Evolutionary conservation across 2,797 vertebrate genomes (phyloP), one percentile per base, ranked within the genome.

Genomic region (Scomberomorus guttatus): DNA sequence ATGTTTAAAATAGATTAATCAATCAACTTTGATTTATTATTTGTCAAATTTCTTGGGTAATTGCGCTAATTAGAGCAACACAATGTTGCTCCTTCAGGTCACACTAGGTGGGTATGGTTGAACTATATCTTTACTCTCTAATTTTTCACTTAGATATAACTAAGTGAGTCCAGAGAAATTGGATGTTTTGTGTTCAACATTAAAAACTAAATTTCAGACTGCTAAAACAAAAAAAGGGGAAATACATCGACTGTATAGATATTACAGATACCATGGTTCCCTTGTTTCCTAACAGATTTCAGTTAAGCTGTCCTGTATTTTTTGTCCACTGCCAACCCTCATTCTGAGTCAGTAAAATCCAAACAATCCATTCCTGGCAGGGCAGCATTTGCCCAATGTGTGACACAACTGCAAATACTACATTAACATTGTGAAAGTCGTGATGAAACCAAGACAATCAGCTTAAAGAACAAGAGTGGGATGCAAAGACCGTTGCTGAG

Each of bases 371-470:
- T 72, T 78, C 7, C 50, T 76, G 7, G 54, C 24, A 63, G 27
- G 3, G 37, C 57, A 75, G 11, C 63, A 48, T 52, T 59, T 0
- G 12, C 34, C 12, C 13, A 12, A 42, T 65, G 55, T 88, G 64
- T 75, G 76, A 82, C 34, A 29, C 17, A 63, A 64, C 42, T n/a
- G 51, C 5, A 81, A 66, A 65, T 78, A 42, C 39, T 51, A 79
- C 39, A 55, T 67, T 61, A 69, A 80, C 37, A 11, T 57, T 60
- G 48, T 71, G 57, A 84, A 90, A 81, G 25, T 57, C 75, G 48
- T 87, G 77, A 72, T 51, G 55, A 83, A 91, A 87, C 25, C n/a
- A 59, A 81, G 39, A 71, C 60, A 82, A 90, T 84, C 86, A 55
- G 79, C 81, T 92, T 93, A 89, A 52, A 84, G 66, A 73, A 15